A percentile compares a stretch with the other conserved stretches of the same genome.
phyloP scores from a whole-genome alignment of 2,797 vertebrate species.

The Malurus leucopterus region DNA sequence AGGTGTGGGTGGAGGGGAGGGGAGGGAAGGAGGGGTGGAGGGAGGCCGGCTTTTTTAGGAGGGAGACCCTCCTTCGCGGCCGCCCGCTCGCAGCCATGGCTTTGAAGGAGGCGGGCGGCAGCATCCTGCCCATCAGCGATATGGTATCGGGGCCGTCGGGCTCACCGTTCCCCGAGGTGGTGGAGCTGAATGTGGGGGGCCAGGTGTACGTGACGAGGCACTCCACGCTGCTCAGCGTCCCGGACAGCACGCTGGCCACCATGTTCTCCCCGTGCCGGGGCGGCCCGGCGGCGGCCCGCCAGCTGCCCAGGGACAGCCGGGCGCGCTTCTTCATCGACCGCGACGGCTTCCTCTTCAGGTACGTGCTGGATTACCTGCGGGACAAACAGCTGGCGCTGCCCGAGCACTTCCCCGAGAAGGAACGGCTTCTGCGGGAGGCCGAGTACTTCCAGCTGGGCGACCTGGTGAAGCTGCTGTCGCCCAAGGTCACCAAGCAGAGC shows the following conservation, averaged over 20 bases:
- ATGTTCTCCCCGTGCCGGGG: slow-evolving; percentile 79
- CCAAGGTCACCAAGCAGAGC: slow-evolving; percentile 79
- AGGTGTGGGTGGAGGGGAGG: neutral
- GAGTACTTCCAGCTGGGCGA: slow-evolving; percentile 84
- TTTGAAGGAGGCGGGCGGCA: slow-evolving; percentile 77
- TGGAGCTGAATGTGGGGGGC: slow-evolving; percentile 88
- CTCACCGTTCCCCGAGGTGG: slow-evolving; percentile 82
- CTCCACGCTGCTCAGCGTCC: slow-evolving; percentile 83
- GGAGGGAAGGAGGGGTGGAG: neutral
- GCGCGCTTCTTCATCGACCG: slow-evolving; percentile 88
- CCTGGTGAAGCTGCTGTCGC: slow-evolving; percentile 77
- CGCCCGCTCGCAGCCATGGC: slow-evolving; percentile 74
- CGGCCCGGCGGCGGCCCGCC: slow-evolving; percentile 72
- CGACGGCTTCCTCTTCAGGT: slow-evolving; percentile 88
- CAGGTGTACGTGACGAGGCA: slow-evolving; percentile 88
- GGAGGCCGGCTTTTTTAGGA: slow-evolving; percentile 51
- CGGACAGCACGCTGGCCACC: slow-evolving; percentile 80
- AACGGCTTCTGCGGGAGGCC: slow-evolving; percentile 83
- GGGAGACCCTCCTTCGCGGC: slow-evolving; percentile 55
- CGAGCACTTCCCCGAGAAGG: slow-evolving; percentile 87
- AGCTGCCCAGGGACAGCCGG: slow-evolving; percentile 83
- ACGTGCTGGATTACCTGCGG: slow-evolving; percentile 85
- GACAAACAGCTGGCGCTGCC: slow-evolving; percentile 86
- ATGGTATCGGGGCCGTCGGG: slow-evolving; percentile 74
- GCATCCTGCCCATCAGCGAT: slow-evolving; percentile 85